These are phyloP conservation scores for Pelmatolapia mariae DNA, from an alignment of 2,113 vertebrate species.

Conservation along the genomic window DNA sequence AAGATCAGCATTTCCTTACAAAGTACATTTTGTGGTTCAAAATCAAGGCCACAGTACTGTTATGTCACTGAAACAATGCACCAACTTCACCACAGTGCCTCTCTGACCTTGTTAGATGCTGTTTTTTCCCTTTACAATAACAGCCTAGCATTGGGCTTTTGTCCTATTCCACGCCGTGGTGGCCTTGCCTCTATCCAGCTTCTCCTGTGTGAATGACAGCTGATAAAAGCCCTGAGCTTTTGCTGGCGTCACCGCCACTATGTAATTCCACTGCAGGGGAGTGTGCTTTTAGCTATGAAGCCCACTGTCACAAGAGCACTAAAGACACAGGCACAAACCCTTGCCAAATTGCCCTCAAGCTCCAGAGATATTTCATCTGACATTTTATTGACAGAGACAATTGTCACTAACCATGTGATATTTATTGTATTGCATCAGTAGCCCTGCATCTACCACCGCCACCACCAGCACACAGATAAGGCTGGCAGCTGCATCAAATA, in stretches of 20 bases:
- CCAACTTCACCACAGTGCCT: slow-evolving; percentile 15
- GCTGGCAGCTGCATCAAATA: slow-evolving; percentile 27
- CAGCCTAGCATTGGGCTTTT: slow-evolving; percentile 57
- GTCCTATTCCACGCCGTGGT: slow-evolving; percentile 40
- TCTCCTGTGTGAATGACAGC: slow-evolving; percentile 59
- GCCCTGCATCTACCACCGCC: neutral
- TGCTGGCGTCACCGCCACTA: slow-evolving; percentile 45
- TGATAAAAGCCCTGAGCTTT: slow-evolving; percentile 61
- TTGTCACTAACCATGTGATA: slow-evolving; percentile 33
- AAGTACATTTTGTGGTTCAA: slow-evolving; percentile 6
- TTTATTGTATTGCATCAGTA: slow-evolving; percentile 38
- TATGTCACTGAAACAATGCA: slow-evolving; percentile 21
- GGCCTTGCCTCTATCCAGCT: slow-evolving; percentile 62
- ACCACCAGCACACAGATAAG: neutral
- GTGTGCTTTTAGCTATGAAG: slow-evolving; percentile 63
- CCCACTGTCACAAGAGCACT: slow-evolving; percentile 52
- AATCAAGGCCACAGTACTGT: slow-evolving; percentile 13
- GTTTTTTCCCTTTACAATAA: slow-evolving; percentile 54
- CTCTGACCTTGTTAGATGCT: slow-evolving; percentile 56
- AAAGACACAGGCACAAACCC: slow-evolving; percentile 50
- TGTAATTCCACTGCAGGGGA: slow-evolving; percentile 66
- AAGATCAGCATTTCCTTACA: neutral
- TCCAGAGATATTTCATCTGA: slow-evolving; percentile 52
- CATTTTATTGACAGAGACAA: slow-evolving; percentile 60
- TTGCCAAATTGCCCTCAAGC: slow-evolving; percentile 50